A percentile compares a stretch with the other conserved stretches of the same genome.
These are phyloP conservation scores for Ianthella basta DNA, from an alignment of 37 sponge, comb jelly and placozoan species.

Conservation along the genomic window DNA sequence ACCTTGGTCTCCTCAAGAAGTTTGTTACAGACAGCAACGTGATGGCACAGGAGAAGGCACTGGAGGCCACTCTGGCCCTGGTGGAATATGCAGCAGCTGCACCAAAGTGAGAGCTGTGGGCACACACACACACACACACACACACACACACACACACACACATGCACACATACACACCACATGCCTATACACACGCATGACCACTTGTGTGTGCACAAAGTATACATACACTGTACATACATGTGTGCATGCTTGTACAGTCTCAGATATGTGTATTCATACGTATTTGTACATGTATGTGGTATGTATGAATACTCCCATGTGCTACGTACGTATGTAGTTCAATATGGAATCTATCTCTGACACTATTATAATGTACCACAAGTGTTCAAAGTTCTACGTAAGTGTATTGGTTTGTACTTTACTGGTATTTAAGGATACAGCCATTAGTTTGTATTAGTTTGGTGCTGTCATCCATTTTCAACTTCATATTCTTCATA, in stretches of 20 bases:
- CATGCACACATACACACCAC: background rate
- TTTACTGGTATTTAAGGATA: no score
- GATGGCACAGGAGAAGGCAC: constrained; percentile 91
- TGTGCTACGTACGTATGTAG: background rate
- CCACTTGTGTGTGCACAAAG: background rate
- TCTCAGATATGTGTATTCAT: background rate
- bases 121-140: no score
- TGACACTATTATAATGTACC: no score
- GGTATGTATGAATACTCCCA: background rate
- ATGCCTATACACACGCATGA: background rate
- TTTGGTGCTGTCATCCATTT: background rate
- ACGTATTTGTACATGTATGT: constrained; percentile 4
- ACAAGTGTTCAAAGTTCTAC: no score
- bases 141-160: background rate
- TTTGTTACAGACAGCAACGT: constrained; percentile 91
- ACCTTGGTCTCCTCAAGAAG: constrained; percentile 75
- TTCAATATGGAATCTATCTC: background rate
- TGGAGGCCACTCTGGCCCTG: constrained; percentile 88
- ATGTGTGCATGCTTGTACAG: background rate
- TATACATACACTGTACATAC: background rate
- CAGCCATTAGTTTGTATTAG: no score
- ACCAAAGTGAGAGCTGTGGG: constrained; percentile 63
- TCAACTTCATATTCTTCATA: background rate
- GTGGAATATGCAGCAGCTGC: constrained; percentile 79
- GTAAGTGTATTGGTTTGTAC: no score